These are phyloP conservation scores for Megalops atlanticus DNA, from an alignment of 2,113 vertebrate genomes.

Conservation along the genomic window DNA sequence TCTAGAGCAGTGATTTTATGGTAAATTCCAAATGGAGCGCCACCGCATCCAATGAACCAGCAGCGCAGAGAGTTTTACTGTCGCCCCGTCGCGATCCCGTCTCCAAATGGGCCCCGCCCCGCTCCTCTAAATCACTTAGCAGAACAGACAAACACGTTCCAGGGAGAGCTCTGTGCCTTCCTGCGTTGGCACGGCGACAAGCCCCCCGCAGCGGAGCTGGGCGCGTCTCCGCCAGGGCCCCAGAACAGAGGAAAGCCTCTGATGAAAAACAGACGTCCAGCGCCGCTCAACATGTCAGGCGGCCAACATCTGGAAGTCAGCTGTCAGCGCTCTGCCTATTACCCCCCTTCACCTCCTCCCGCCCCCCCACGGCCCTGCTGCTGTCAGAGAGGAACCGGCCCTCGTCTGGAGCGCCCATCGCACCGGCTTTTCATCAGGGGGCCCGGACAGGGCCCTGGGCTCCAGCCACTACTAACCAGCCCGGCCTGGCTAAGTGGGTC, in stretches of 20 bases:
- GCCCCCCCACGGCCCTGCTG: neutral
- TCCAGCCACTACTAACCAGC: constrained; percentile 41
- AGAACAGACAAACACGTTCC: neutral
- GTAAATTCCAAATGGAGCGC: neutral
- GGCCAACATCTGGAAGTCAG: constrained; percentile 76
- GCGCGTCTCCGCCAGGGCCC: constrained; percentile 14
- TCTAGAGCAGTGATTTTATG: neutral
- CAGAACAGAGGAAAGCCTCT: constrained; percentile 48
- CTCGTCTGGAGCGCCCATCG: too few relatives aligned
- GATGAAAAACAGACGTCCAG: constrained; percentile 69
- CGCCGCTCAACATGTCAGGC: constrained; percentile 25
- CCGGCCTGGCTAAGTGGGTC: neutral
- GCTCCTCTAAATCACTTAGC: neutral
- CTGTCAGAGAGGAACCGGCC: constrained; percentile 42
- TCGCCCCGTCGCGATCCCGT: neutral
- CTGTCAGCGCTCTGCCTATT: constrained; percentile 56
- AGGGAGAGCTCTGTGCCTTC: neutral
- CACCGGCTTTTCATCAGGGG: constrained; percentile 69
- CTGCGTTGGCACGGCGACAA: neutral
- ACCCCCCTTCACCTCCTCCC: neutral
- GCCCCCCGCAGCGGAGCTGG: neutral
- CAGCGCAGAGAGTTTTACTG: neutral
- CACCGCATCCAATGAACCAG: too few relatives aligned
- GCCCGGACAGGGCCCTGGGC: constrained; percentile 69
- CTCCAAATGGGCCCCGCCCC: neutral